A percentile compares a stretch with the other conserved stretches of the same genome.
Evolutionary conservation across 2,113 vertebrate genomes (phyloP).

Genomic region (Oreotrochilus melanogaster): DNA sequence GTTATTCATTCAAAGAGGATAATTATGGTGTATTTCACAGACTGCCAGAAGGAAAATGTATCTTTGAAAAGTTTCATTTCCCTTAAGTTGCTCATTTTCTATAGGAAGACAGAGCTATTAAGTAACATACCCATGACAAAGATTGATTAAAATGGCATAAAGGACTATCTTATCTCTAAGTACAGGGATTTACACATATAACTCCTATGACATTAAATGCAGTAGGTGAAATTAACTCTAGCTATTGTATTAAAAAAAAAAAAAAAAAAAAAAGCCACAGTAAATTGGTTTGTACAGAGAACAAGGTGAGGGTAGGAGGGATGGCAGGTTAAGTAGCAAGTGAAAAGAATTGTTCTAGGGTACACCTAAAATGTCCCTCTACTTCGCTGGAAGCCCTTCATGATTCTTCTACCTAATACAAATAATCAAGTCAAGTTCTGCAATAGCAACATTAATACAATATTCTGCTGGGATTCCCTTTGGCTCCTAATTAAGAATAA

Average conservation of each 20-base stretch:
- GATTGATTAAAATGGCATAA: conserved; percentile 66
- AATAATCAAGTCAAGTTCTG: not conserved
- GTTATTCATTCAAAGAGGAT: conserved; percentile 76
- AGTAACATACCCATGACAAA: conserved; percentile 61
- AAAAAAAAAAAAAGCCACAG: not conserved
- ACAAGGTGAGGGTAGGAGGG: not conserved
- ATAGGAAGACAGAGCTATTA: conserved; percentile 79
- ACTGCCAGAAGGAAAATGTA: conserved; percentile 80
- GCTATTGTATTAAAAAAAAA: not conserved
- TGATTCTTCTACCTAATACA: not conserved
- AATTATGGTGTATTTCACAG: conserved; percentile 80
- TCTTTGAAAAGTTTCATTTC: conserved; percentile 81
- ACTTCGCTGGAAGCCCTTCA: not conserved
- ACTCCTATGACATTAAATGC: conserved; percentile 64
- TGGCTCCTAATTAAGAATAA: not conserved
- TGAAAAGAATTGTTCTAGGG: not conserved
- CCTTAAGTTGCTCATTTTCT: conserved; percentile 81
- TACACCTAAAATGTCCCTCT: not conserved
- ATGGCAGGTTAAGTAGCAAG: not conserved
- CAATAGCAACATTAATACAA: not conserved
- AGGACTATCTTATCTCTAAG: conserved; percentile 58
- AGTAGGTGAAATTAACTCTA: conserved; percentile 63
- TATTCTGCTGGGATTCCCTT: not conserved
- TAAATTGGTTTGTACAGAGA: conserved; percentile 53
- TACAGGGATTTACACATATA: conserved; percentile 45